Evolutionary conservation across 2,888 invertebrate genomes (phyloP), one percentile per base, ranked within the genome.

Genomic region (Stenoptilia bipunctidactyla): DNA sequence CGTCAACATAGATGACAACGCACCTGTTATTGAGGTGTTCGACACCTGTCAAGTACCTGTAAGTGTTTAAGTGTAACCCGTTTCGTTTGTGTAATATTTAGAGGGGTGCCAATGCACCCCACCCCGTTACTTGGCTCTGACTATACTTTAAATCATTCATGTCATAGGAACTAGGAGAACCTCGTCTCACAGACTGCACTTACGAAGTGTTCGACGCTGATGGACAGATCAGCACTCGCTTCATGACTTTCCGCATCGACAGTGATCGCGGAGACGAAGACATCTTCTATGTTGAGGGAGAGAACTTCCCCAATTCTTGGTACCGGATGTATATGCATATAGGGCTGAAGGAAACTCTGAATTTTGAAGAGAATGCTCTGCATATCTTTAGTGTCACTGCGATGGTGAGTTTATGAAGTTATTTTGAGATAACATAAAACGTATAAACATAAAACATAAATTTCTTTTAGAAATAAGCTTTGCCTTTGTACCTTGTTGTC

Each of bases 311-410:
- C 1, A 47, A 45, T 13, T 57, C 66, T 15, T 63, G 68, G 70
- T 58, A 55, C 47, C 47, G 49, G 39, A 69, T 85, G 72, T 55
- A 56, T 36, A 74, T 82, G 69, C 71, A 67, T 1, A 45, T 77
- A 1, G 56, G 61, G 1, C 50, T 74, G 9, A 59, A 55, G 1
- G 34, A 51, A 2, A 47, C 74, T 2, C 55, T 86, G 1, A 61
- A 85, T 49, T 86, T 71, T 40, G 86, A 85, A 43, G 58, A 60
- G 1, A 84, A 71, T 36, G 74, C 83, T 0, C 65, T 87, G 12
- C 88, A 88, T 51, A 82, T 86, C 44, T 86, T 89, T 46, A 59
- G 66, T 40, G 75, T 88, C 1, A 72, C 62, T 27, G 89, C 86
- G n/a, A 57, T 50, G 52, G 89, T 89, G 59, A 73, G 76, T 62